phyloP scores from a whole-genome alignment of 2,888 invertebrate species.

The Zygaena filipendulae region DNA sequence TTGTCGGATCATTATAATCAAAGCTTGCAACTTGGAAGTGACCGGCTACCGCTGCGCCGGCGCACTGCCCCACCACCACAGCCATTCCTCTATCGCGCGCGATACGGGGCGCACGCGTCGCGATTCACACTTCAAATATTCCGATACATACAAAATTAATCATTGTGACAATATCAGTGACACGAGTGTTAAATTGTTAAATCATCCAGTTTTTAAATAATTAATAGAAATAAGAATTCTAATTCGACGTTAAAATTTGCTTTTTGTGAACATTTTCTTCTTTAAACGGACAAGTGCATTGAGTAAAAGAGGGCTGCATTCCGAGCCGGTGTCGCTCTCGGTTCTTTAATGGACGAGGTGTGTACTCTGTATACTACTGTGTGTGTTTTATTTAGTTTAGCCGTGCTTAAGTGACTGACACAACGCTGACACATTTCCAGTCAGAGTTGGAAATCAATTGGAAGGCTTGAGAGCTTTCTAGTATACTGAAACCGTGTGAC shows the following conservation, averaged over 20 bases:
- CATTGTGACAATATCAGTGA: conserved; percentile 23
- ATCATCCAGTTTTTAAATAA: conserved; percentile 3
- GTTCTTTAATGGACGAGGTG: conserved; percentile 61
- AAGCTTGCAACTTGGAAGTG: conserved; percentile 39
- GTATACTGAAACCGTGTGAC: conserved; percentile 20
- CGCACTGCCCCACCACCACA: conserved; percentile 23
- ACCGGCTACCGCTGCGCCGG: conserved; percentile 23
- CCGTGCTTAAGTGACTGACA: too few relatives aligned
- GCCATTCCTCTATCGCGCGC: conserved; percentile 40
- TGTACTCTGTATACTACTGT: conserved; percentile 42
- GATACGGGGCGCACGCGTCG: conserved; percentile 29
- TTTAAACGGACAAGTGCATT: conserved; percentile 44
- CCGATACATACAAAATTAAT: conserved; percentile 14
- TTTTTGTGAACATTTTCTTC: conserved; percentile 32
- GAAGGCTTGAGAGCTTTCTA: conserved; percentile 23
- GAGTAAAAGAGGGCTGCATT: conserved; percentile 58
- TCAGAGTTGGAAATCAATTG: too few relatives aligned
- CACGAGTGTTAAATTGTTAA: too few relatives aligned
- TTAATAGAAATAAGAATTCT: conserved; percentile 22
- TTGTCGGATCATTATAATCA: conserved; percentile 34
- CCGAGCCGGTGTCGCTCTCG: conserved; percentile 65
- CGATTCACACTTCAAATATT: conserved; percentile 17
- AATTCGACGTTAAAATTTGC: conserved; percentile 18
- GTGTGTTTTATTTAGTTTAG: conserved; percentile 48
- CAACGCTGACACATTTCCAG: too few relatives aligned